Base-by-base conservation (phyloP, 2,797 vertebrate species). In the Pseudocheirus occidentalis region DNA sequence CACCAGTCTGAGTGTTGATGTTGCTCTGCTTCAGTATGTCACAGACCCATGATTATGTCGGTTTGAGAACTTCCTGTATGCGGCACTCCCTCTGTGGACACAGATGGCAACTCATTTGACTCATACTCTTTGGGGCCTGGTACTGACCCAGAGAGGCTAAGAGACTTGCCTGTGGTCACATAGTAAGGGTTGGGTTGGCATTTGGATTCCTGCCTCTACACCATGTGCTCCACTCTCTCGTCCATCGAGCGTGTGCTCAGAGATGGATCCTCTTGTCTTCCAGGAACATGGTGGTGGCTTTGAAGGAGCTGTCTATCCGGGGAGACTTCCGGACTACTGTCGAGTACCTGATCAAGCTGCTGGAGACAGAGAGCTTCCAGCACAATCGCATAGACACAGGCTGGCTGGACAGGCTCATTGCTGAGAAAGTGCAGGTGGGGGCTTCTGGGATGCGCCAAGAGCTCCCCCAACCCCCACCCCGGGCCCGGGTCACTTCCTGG, bases 321-420 rank as follows among this genome's bases (percentile, higher is more conserved):
- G 99, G 99, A 94, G 99, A 99, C 98, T 99, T 99, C 98, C 98
- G 99, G 97, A 99, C 99, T 96, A 99, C 99, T 0, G 99, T 99
- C 53, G 99, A 99, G 97, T 99, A 99, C 97, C 98, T 99, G 97
- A 99, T 99, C 96, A 99, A 99, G 94, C 98, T 99, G 93, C 98
- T 99, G 97, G 99, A 99, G 98, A 99, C 99, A 0, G 99, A 99
- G 98, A 99, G 99, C 98, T 99, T 99, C 98, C 99, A 99, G 98
- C 99, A 99, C 93, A 99, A 99, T 98, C 99, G 98, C 98, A 99
- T 99, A 0, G 99, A 99, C 98, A 99, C 99, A 0, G 99, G 99
- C 98, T 99, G 99, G 99, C 97, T 99, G 98, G 99, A 99, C 97
- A 98, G 99, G 93, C 99, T 99, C 3, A 99, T 99, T 96, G 99